Evolutionary conservation across 1,140 invertebrate genomes (phyloP), one percentile per base, ranked within the genome.

Genomic region (Orius insidiosus): DNA sequence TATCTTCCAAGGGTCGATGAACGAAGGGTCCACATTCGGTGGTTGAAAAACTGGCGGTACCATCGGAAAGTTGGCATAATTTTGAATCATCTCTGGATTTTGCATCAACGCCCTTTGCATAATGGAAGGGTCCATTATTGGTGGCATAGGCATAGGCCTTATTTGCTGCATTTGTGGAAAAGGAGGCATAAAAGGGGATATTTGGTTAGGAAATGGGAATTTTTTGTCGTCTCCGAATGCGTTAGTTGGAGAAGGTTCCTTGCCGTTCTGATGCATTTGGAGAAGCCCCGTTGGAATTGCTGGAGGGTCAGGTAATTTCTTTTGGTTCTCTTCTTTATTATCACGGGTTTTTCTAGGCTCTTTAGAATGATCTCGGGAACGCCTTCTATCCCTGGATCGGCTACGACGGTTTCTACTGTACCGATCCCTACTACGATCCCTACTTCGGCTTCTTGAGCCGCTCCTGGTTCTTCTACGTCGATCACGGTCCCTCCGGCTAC

Each of bases 401-500:
- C 47, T 55, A 11, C 49, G 49, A 32, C 47, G 49, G 15, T 55
- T 53, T 30, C 54, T 47, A 19, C 53, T 41, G 24, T 50, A 49
- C 2, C 58, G 49, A 11, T 56, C 53, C 16, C 60, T 55, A 13
- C 48, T 53, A 4, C 60, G 53, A 30, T 63, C 60, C 32, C 60
- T 56, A 13, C 57, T 56, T 48, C 58, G 55, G 14, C 57, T 58
- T 6, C 58, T 45, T 24, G 24, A 24, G 7, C 24, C 24, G 24
- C 24, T 24, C 7, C 24, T 24, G 3, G 24, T 24, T 24, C 24
- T 24, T 7, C 24, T 35, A n/a, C 57, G 55, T 16, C 55, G 45
- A n/a, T 54, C 52, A 15, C 54, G 36, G 39, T 48, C 41, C 75
- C 75, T 70, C 7, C 71, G 67, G 15, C 70, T 59, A 14, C 75